Conservation (phyloP, 2,113 vertebrate species). For the Toxotes chatareus region DNA sequence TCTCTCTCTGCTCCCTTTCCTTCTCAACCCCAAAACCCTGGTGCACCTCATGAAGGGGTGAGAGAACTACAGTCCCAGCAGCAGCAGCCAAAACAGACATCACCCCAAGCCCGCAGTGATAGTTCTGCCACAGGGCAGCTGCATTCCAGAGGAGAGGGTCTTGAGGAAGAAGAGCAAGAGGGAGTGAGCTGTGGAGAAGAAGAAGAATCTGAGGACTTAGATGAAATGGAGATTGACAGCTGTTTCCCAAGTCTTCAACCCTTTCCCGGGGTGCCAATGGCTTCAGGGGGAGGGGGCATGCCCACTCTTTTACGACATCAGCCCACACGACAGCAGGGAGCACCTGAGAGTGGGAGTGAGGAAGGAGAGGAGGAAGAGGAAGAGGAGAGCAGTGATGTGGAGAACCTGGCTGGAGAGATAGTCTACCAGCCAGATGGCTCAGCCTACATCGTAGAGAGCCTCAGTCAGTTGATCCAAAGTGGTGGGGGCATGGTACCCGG, state of each 20-base stretch:
- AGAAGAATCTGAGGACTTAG: constrained; percentile 92
- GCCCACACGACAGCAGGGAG: constrained; percentile 77
- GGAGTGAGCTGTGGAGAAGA: constrained; percentile 88
- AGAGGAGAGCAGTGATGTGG: constrained; percentile 96
- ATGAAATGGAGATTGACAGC: constrained; percentile 91
- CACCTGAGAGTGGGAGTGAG: constrained; percentile 91
- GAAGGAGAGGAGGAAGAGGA: constrained; percentile 94
- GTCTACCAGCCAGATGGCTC: constrained; percentile 99
- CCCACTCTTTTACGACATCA: constrained; percentile 84
- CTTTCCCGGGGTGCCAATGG: constrained; percentile 83
- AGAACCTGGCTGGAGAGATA: constrained; percentile 99
- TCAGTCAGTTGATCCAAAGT: constrained; percentile 97
- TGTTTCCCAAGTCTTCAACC: constrained; percentile 88
- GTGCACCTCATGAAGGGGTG: constrained; percentile 78
- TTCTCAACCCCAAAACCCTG: constrained; percentile 80
- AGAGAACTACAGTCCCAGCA: constrained; percentile 82
- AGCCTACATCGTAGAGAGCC: constrained; percentile 97
- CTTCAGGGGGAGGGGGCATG: constrained; percentile 83
- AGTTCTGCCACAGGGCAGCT: constrained; percentile 77
- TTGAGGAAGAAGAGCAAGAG: constrained; percentile 89
- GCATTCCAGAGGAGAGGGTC: constrained; percentile 81
- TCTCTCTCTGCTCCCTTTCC: constrained; percentile 81
- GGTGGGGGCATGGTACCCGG: constrained; percentile 85
- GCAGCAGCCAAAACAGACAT: constrained; percentile 79
- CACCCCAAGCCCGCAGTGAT: constrained; percentile 72